phyloP scores from a whole-genome alignment of 1,140 invertebrate species.

The Ladona fulva region DNA sequence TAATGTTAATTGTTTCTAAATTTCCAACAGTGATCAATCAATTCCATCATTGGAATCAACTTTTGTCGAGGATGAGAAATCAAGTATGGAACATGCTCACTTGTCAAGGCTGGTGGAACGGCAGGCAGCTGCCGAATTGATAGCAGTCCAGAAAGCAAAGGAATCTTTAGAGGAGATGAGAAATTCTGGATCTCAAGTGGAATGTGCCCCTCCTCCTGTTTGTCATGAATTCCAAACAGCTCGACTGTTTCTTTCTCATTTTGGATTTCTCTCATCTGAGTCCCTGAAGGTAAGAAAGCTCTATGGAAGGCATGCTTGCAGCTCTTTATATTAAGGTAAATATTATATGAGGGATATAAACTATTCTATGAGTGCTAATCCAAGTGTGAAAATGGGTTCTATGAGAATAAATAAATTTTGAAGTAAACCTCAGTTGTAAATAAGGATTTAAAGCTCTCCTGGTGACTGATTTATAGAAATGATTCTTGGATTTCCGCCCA shows the following conservation, averaged over 20 bases:
- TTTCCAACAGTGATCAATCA: slow-evolving; percentile 58
- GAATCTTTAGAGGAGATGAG: slow-evolving; percentile 32
- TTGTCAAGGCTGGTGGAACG: slow-evolving; percentile 47
- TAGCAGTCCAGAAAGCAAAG: slow-evolving; percentile 36
- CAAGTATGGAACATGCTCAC: slow-evolving; percentile 41
- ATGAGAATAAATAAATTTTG: no score
- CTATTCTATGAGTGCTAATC: no score
- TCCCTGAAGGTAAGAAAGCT: slow-evolving; percentile 39
- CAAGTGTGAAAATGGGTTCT: no score
- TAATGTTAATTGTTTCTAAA: slow-evolving; percentile 15
- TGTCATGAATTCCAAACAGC: slow-evolving; percentile 91
- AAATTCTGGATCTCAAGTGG: slow-evolving; percentile 39
- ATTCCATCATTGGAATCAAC: slow-evolving; percentile 69
- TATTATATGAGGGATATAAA: no score
- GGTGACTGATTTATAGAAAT: no score
- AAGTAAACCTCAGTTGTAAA: no score
- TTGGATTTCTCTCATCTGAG: slow-evolving; percentile 80
- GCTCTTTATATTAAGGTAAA: no score
- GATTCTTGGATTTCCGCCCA: no score
- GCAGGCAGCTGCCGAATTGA: slow-evolving; percentile 41
- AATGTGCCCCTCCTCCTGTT: slow-evolving; percentile 70
- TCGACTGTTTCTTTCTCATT: slow-evolving; percentile 85
- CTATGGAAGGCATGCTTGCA: no score
- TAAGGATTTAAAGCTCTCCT: no score
- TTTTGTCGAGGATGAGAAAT: slow-evolving; percentile 44